Conservation (phyloP, 2,113 vertebrate species). For the Ptychochromis oligacanthus region DNA sequence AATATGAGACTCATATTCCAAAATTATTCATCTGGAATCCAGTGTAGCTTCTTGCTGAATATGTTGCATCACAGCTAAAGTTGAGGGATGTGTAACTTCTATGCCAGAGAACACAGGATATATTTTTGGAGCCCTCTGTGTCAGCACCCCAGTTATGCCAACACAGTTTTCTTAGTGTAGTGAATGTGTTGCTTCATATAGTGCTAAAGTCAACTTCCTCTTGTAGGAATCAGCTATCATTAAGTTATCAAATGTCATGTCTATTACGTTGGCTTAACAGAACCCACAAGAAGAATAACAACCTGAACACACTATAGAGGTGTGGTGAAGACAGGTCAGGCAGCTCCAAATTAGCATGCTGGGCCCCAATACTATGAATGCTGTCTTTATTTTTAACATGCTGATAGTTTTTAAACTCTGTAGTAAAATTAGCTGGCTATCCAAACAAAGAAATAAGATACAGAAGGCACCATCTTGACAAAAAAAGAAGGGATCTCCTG, state of each 20-base stretch:
- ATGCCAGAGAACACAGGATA: background rate
- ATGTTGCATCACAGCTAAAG: background rate
- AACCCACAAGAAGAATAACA: slow-evolving; percentile 3
- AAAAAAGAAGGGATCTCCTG: background rate
- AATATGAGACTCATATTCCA: background rate
- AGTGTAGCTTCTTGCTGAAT: background rate
- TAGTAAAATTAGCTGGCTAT: background rate
- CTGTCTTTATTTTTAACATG: background rate
- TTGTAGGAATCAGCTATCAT: slow-evolving; percentile 2
- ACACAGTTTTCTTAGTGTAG: background rate
- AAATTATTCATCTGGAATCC: background rate
- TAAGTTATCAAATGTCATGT: slow-evolving; percentile 12
- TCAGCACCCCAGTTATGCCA: slow-evolving; percentile 6
- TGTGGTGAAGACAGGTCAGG: background rate
- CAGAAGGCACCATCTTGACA: background rate
- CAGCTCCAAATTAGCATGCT: background rate
- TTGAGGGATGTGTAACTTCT: background rate
- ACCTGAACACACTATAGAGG: background rate
- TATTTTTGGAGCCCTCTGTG: slow-evolving; percentile 15
- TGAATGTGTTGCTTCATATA: slow-evolving; percentile 5
- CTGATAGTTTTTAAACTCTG: background rate
- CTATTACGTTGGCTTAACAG: background rate
- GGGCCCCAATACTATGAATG: too few relatives aligned
- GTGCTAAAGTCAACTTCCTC: background rate
- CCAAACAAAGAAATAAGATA: background rate